Base-by-base conservation (phyloP, 2,113 vertebrate species). In the Pardalotus punctatus region DNA sequence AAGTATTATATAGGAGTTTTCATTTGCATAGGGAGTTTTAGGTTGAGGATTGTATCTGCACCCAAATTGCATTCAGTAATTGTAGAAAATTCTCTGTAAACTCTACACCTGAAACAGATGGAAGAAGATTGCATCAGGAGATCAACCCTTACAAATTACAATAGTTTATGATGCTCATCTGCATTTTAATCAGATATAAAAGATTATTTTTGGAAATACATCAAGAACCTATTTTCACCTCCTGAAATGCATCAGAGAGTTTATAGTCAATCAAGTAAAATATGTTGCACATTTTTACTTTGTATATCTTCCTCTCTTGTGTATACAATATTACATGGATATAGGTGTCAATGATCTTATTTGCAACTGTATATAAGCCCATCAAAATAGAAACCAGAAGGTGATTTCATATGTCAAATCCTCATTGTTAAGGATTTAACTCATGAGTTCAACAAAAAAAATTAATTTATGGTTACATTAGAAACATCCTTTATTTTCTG, bases 121-220 rank as follows among this genome's bases (percentile, higher is more conserved):
- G 97, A 97, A 85, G 84, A 66, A 92, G 53, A 91, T 60, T 97
- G 40, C n/a, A 96, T 69, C 81, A 95, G 78, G 88, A 97, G 90
- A 95, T 96, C 83, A 95, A 27, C 77, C 70, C 58, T 97, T 96
- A 96, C 78, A 96, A 94, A 96, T 97, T 97, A 96, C 40, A 96
- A 92, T 94, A 81, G 65, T 97, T 98, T 97, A 97, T 96, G 83
- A 89, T 92, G 42, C 71, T 97, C 36, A 95, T 97, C 93, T 98
- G 58, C 95, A 97, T 98, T 98, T 98, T 97, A 98, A 98, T 96
- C 96, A 97, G 94, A 96, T 95, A 87, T 90, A 89, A 90, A 97
- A 77, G 51, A 97, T 95, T 97, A 97, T 93, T 97, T 96, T 43
- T 85, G 92, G 78, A 95, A 97, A 96, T 90, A 87, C 77, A 94